These are phyloP conservation scores for Monarcha castaneiventris DNA, from an alignment of 2,113 vertebrate genomes.

Conservation along the genomic window DNA sequence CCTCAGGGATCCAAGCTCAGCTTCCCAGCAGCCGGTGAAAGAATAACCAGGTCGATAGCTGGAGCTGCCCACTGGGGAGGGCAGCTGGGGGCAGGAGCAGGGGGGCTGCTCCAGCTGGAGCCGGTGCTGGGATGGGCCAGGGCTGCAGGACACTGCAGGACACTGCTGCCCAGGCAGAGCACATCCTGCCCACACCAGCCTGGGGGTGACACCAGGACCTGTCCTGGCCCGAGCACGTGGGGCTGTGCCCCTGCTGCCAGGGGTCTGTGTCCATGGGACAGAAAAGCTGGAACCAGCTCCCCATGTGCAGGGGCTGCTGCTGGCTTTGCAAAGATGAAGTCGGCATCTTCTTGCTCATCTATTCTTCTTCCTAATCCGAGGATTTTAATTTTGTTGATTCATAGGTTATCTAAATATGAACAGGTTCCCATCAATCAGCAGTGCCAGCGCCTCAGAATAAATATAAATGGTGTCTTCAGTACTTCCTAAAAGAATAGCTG, in stretches of 20 bases:
- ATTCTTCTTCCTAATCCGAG: background rate
- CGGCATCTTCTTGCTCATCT: background rate
- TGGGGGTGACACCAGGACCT: background rate
- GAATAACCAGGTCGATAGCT: background rate
- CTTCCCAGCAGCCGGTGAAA: background rate
- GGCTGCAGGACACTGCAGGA: background rate
- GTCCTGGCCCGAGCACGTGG: background rate
- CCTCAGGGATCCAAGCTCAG: background rate
- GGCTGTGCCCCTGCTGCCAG: background rate
- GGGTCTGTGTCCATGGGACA: accelerated
- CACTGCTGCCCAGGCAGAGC: too few relatives aligned
- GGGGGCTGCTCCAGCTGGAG: background rate
- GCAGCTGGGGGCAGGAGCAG: background rate
- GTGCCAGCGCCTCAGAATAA: background rate
- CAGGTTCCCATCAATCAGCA: background rate
- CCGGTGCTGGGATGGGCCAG: background rate
- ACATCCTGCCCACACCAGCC: background rate
- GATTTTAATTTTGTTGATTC: background rate
- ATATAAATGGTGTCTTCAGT: background rate
- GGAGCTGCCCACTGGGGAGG: background rate
- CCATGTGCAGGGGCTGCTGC: accelerated
- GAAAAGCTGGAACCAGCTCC: background rate
- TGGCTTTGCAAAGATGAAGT: background rate
- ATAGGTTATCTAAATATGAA: background rate
- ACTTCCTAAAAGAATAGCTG: background rate